phyloP scores from a whole-genome alignment of 2,113 vertebrate genomes.

The Mesembrinibis cayennensis region DNA sequence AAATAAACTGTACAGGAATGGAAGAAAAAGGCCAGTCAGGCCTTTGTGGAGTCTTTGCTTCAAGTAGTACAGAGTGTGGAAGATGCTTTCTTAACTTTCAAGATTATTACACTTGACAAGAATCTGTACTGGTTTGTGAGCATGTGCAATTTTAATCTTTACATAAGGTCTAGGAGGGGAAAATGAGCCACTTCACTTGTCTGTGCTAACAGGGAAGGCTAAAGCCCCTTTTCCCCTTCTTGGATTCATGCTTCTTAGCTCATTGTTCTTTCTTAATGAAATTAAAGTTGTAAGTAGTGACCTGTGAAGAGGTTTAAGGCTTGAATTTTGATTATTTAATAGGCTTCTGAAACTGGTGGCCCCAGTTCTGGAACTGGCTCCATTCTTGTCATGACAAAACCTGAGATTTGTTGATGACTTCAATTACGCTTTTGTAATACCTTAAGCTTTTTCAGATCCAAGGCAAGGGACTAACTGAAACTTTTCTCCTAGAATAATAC shows the following conservation, averaged over 20 bases:
- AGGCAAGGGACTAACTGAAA: neutral
- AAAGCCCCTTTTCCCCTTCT: neutral
- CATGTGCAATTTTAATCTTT: neutral
- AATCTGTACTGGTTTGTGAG: neutral
- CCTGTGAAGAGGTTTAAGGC: neutral
- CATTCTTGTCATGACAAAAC: neutral
- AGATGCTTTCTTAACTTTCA: neutral
- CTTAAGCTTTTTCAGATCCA: neutral
- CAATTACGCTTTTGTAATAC: neutral
- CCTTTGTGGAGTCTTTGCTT: neutral
- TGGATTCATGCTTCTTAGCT: neutral
- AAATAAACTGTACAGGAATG: neutral
- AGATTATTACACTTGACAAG: neutral
- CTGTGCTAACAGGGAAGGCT: neutral
- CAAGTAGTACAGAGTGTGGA: neutral
- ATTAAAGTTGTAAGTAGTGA: neutral
- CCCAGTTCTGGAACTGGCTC: neutral
- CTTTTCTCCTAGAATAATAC: neutral
- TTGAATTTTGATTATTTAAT: neutral
- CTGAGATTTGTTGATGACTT: neutral
- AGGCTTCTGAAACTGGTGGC: neutral
- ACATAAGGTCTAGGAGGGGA: neutral
- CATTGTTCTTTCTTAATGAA: neutral
- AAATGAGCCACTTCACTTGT: neutral
- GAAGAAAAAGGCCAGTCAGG: neutral